Base-by-base conservation (phyloP, 2,797 vertebrate genomes). In the Nasua narica region DNA sequence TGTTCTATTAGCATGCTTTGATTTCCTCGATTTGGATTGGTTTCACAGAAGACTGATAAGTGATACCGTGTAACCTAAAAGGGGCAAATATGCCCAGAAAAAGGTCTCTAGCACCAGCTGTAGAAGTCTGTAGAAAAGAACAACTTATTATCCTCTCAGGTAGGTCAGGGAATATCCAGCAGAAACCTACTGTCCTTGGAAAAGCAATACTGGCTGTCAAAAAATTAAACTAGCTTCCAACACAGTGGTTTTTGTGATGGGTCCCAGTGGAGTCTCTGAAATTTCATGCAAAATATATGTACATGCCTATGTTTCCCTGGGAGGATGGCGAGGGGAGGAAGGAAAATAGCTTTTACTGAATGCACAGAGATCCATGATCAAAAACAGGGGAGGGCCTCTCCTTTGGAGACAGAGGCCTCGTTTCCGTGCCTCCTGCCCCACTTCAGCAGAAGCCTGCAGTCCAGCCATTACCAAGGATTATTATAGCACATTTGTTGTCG, bases 381-480 rank as follows among this genome's bases (percentile, higher is more conserved):
- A 43, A 52, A 29, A 12, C n/a, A 19, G 27, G 14, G 5, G 48
- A 32, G 25, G 4, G 25, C 11, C 37, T 67, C 32, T 25, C 3
- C 77, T 29, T 1, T 15, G 77, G 19, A 50, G 52, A 32, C 11
- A 93, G 40, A 6, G 70, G 81, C 43, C 56, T 29, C 7, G 65
- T 29, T 11, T 46, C n/a, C 10, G 35, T 18, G 46, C 79, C 40
- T 32, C 9, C 65, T 3, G 70, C 25, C 29, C 21, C 27, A 14
- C 46, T 10, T 23, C 12, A 2, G 18, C 8, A 5, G 32, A 48
- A 50, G 46, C 40, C 78, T 58, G 52, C 21, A 8, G 50, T 27
- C 37, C 8, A 8, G 40, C 23, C 15, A 0, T 46, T 11, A 18
- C n/a, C 11, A 25, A 3, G 13, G 6, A 83, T 10, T 2, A 19